phyloP scores from a whole-genome alignment of 2,113 vertebrate genomes.

The Microtus montanus region DNA sequence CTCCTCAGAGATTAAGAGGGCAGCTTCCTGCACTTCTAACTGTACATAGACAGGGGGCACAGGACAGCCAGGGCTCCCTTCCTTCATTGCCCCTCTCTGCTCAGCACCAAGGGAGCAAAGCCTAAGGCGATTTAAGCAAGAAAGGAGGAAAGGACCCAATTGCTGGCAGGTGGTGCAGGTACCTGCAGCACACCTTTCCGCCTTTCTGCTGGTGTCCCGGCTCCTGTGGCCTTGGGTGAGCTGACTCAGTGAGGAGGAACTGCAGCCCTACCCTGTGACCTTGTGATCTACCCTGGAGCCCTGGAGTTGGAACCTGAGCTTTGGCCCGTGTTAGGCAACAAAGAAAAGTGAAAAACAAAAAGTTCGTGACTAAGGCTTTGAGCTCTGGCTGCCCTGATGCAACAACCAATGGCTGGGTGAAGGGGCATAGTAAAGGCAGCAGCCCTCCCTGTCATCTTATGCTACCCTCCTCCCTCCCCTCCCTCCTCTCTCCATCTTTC shows the following conservation, averaged over 20 bases:
- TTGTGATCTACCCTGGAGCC: neutral
- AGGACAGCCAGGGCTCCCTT: neutral
- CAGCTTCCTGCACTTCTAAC: neutral
- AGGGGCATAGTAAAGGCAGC: accelerated
- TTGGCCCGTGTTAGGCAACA: neutral
- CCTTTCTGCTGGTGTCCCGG: neutral
- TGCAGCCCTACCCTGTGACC: neutral
- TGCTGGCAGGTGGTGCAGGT: neutral
- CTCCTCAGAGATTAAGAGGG: neutral
- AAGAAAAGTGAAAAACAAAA: neutral
- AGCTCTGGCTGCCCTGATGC: neutral
- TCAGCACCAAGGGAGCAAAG: neutral
- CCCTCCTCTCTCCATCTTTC: too few species aligned
- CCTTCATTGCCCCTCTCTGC: neutral
- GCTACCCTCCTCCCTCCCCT: accelerated
- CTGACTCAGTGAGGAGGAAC: accelerated
- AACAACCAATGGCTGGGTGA: neutral
- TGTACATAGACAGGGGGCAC: accelerated
- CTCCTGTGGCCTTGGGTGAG: neutral
- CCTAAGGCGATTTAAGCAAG: neutral
- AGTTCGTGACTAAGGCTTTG: neutral
- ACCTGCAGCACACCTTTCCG: too few species aligned
- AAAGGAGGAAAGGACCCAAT: neutral
- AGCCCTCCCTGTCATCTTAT: neutral
- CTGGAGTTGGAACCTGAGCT: neutral